Conservation (phyloP, 2,797 vertebrate genomes). For the Spondyliosoma cantharus region DNA sequence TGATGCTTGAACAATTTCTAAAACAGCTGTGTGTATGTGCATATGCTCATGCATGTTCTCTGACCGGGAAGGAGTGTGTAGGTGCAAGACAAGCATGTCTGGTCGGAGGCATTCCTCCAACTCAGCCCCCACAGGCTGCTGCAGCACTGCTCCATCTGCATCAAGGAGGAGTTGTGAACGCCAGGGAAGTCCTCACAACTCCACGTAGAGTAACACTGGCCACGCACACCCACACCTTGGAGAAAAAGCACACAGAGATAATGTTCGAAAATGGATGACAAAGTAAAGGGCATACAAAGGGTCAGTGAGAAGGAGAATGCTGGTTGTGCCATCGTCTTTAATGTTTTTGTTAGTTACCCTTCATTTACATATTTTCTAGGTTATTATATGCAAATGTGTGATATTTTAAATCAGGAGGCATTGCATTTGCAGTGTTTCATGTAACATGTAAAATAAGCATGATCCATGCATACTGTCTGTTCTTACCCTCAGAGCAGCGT, state of each 20-base stretch:
- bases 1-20: not conserved
- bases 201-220: constrained; percentile 87
- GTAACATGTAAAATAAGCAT: not conserved
- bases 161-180: constrained; percentile 81
- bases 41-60: not conserved
- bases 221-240: constrained; percentile 73
- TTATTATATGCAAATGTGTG: no score
- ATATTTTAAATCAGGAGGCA: not conserved
- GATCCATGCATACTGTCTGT: not conserved
- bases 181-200: constrained; percentile 84
- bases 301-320: not conserved
- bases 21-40: constrained; percentile 2
- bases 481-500: constrained; percentile 87
- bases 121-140: constrained; percentile 87
- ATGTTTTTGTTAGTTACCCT: no score
- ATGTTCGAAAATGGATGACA: not conserved
- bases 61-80: constrained; percentile 83
- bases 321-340: not conserved
- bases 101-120: constrained; percentile 86
- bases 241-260: not conserved
- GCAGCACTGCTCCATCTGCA: constrained; percentile 89
- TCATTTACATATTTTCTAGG: no score
- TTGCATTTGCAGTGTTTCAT: not conserved
- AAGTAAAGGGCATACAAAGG: not conserved
- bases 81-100: constrained; percentile 87